Evolutionary conservation across 2,888 invertebrate genomes (phyloP).

Genomic region (Theretra japonica): DNA sequence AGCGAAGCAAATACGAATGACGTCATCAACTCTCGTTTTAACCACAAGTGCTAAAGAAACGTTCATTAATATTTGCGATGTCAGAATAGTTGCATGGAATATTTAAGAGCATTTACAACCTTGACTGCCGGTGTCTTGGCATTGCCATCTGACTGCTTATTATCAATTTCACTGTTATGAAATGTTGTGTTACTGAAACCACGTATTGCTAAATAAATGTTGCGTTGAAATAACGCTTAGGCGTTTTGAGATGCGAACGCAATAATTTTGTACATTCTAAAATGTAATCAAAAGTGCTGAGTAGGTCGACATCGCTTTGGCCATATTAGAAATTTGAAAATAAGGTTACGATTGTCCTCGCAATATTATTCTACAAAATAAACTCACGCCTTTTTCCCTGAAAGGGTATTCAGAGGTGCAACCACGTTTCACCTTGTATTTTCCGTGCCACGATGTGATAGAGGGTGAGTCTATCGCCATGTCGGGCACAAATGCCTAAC

Average conservation of each 20-base stretch:
- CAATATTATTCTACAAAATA: background rate
- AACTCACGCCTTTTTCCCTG: no score
- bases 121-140: constrained; percentile 58
- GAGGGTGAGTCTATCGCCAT: no score
- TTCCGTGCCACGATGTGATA: no score
- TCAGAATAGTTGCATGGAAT: constrained; percentile 24
- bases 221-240: constrained; percentile 44
- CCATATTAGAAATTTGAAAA: background rate
- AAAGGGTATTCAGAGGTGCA: no score
- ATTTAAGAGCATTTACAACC: constrained; percentile 43
- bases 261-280: constrained; percentile 31
- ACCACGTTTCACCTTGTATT: no score
- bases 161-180: constrained; percentile 71
- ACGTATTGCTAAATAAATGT: constrained; percentile 57
- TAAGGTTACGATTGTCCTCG: background rate
- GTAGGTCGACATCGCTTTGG: constrained; percentile 14
- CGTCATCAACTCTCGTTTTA: background rate
- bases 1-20: background rate
- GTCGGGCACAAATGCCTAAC: no score
- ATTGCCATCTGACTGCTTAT: constrained; percentile 60
- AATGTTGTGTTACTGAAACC: constrained; percentile 63
- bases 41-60: background rate
- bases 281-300: constrained; percentile 28
- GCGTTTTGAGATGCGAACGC: constrained; percentile 29
- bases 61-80: constrained; percentile 9